Evolutionary conservation across 2,113 vertebrate genomes (phyloP).

Genomic region (Glaucomys volans): DNA sequence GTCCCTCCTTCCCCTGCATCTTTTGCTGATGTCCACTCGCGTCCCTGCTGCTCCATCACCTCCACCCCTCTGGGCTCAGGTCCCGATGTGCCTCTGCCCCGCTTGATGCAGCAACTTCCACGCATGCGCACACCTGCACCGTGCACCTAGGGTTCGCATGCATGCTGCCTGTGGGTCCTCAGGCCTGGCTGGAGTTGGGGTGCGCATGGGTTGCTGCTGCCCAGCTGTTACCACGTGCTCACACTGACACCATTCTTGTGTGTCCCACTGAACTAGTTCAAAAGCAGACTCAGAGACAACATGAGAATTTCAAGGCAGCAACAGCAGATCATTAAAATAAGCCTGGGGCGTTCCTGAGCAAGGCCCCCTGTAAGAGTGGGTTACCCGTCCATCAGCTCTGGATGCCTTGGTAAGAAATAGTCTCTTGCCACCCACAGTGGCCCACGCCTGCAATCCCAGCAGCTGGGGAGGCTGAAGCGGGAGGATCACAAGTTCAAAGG

Average conservation of each 20-base stretch:
- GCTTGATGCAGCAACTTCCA: too few species aligned
- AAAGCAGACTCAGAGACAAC: background rate
- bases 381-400: fast-evolving
- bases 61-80: too few species aligned
- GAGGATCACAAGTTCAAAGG: too few species aligned
- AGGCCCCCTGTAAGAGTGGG: fast-evolving
- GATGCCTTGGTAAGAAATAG: background rate
- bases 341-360: background rate
- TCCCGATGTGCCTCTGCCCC: fast-evolving
- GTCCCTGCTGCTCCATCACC: background rate
- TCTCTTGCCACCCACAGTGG: too few species aligned
- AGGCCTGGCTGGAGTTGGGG: too few species aligned
- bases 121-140: too few species aligned
- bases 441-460: too few species aligned
- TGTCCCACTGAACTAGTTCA: background rate
- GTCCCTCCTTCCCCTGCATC: background rate
- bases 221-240: fast-evolving
- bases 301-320: background rate
- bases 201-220: too few species aligned
- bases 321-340: background rate
- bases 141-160: fast-evolving
- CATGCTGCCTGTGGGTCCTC: too few species aligned
- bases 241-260: fast-evolving
- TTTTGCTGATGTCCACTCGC: background rate
- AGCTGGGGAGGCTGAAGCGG: too few species aligned